A percentile compares a stretch with the other conserved stretches of the same genome.
Conservation (phyloP, 2,113 vertebrate genomes). For the Gopherus flavomarginatus region DNA sequence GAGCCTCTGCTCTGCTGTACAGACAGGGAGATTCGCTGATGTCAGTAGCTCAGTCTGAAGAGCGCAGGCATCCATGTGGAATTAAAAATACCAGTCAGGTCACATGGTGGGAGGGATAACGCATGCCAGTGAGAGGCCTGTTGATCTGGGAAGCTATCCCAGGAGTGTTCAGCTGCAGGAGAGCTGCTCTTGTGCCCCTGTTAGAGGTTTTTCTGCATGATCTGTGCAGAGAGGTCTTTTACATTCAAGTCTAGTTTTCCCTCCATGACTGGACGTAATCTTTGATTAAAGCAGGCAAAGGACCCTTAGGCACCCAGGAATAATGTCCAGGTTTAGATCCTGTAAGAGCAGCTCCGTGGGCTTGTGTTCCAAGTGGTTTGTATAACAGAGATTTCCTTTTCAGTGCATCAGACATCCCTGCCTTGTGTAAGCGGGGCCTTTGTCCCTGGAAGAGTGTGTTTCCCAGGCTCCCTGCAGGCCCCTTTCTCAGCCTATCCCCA, state of each 20-base stretch:
- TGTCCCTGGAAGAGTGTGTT: background rate
- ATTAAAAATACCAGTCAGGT: background rate
- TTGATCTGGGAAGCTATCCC: background rate
- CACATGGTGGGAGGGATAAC: accelerated
- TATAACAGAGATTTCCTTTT: background rate
- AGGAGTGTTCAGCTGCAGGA: background rate
- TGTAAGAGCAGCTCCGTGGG: no score
- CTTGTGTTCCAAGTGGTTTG: background rate
- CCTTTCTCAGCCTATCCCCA: background rate
- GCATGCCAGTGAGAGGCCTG: background rate
- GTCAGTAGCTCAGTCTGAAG: no score
- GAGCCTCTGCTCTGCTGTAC: background rate
- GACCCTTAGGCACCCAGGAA: background rate
- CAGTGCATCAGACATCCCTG: background rate
- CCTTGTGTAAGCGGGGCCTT: background rate
- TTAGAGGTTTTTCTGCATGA: background rate
- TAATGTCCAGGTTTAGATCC: background rate
- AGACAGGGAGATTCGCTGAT: background rate
- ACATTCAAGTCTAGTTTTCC: background rate
- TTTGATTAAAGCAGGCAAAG: background rate
- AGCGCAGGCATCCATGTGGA: background rate
- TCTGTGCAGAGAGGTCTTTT: background rate
- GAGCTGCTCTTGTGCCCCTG: background rate
- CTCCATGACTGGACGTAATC: no score
- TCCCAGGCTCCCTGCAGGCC: background rate